Evolutionary conservation across 2,888 invertebrate species (phyloP).

Genomic region (Nymphalis c-album): DNA sequence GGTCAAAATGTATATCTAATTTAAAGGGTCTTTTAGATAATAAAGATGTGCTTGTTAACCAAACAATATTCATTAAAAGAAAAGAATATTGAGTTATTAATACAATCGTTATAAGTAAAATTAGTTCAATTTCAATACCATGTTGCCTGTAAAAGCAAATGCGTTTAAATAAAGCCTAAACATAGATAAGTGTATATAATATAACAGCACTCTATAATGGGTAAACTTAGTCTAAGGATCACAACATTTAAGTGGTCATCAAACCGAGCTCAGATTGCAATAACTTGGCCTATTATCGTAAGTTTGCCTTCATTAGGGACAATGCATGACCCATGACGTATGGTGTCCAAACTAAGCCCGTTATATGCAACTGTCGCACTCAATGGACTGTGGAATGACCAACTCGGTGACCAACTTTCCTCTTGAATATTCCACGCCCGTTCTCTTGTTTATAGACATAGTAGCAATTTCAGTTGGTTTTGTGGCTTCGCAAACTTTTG

Average conservation of each 20-base stretch:
- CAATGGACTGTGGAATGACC: conserved; percentile 36
- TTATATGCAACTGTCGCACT: conserved; percentile 74
- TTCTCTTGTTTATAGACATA: conserved; percentile 69
- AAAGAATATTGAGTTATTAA: not conserved
- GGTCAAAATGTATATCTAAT: too few relatives aligned
- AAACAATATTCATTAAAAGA: too few relatives aligned
- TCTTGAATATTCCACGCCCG: conserved; percentile 75
- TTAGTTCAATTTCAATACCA: not conserved
- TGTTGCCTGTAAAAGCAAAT: not conserved
- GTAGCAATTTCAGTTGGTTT: conserved; percentile 61
- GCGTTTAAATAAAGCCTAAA: conserved; percentile 10
- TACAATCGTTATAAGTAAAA: too few relatives aligned
- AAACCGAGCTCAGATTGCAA: conserved; percentile 71
- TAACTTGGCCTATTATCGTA: conserved; percentile 67
- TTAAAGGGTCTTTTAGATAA: too few relatives aligned
- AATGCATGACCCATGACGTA: conserved; percentile 71
- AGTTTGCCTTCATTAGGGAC: conserved; percentile 78
- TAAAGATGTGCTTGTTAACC: too few relatives aligned
- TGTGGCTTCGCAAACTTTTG: conserved; percentile 68
- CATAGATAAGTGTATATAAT: conserved; percentile 14
- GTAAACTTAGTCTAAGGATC: conserved; percentile 61
- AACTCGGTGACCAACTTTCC: conserved; percentile 65
- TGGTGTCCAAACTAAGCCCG: conserved; percentile 66
- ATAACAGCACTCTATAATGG: conserved; percentile 62
- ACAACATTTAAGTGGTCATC: conserved; percentile 73